These are phyloP conservation scores for Temnothorax longispinosus DNA, from an alignment of 1,140 invertebrate genomes.

Conservation along the genomic window DNA sequence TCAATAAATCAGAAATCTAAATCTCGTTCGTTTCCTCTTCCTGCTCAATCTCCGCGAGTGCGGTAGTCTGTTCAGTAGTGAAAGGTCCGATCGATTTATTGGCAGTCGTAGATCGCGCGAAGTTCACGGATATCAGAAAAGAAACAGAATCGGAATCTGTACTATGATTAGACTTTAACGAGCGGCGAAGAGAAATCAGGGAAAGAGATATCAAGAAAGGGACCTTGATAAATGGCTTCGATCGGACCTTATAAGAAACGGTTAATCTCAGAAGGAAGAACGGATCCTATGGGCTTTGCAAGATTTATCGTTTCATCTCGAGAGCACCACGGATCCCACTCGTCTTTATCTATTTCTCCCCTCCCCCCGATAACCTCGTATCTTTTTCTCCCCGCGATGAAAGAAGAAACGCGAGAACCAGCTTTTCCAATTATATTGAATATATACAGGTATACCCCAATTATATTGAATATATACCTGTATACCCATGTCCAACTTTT, in stretches of 20 bases:
- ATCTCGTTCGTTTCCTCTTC: background rate
- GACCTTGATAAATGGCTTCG: conserved; percentile 56
- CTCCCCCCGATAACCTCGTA: background rate
- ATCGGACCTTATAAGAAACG: conserved; percentile 64
- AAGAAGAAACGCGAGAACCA: conserved; percentile 19
- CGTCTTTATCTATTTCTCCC: conserved; percentile 55
- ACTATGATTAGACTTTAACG: conserved; percentile 61
- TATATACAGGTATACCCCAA: background rate
- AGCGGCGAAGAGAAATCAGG: conserved; percentile 55
- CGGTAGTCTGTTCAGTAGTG: conserved; percentile 39
- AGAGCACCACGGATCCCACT: conserved; percentile 29
- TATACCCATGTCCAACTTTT: background rate
- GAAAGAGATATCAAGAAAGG: conserved; percentile 62
- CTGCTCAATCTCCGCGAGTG: background rate
- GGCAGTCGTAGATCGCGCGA: conserved; percentile 39
- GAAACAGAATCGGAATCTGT: background rate
- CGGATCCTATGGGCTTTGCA: conserved; percentile 50
- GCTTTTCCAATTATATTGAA: conserved; percentile 26
- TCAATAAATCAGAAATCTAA: conserved; percentile 24
- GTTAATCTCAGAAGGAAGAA: conserved; percentile 62
- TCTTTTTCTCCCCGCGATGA: background rate
- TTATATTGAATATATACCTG: background rate
- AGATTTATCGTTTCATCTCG: conserved; percentile 68
- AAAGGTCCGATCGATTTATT: conserved; percentile 47
- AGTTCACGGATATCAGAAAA: conserved; percentile 29